A percentile compares a stretch with the other conserved stretches of the same genome.
Evolutionary conservation across 2,888 invertebrate species (phyloP).

Genomic region (Hirtodrosophila histrioides): DNA sequence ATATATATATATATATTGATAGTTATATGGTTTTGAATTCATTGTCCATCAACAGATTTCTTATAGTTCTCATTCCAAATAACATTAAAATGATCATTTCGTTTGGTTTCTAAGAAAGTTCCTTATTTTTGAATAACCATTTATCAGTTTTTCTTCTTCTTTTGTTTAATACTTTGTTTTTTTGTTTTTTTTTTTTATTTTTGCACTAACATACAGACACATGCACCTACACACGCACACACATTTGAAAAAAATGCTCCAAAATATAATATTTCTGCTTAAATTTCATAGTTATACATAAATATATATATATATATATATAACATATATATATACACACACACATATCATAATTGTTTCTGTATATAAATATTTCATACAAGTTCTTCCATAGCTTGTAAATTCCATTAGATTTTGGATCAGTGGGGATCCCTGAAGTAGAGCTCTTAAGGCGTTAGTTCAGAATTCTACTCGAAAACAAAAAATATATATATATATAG

Average conservation of each 20-base stretch:
- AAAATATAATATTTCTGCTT: conserved; percentile 55
- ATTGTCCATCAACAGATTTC: conserved; percentile 21
- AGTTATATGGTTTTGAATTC: conserved; percentile 16
- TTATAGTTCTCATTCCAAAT: not conserved
- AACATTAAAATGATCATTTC: conserved; percentile 7
- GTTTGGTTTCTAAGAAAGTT: not conserved
- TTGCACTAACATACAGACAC: conserved; percentile 20
- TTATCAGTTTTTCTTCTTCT: conserved; percentile 28
- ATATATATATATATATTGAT: conserved; percentile 13
- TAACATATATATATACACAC: conserved; percentile 19
- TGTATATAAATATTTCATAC: conserved; percentile 50
- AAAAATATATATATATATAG: no score
- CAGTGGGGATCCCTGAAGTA: conserved; percentile 16
- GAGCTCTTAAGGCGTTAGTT: conserved; percentile 53
- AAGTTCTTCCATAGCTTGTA: conserved; percentile 7
- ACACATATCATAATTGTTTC: conserved; percentile 10
- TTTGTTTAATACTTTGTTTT: conserved; percentile 41
- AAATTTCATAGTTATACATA: conserved; percentile 39
- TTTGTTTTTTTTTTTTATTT: not conserved
- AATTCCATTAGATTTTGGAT: no score
- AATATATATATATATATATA: conserved; percentile 27
- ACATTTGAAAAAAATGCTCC: conserved; percentile 61
- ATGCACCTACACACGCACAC: conserved; percentile 32
- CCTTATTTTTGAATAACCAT: not conserved
- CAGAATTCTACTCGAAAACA: conserved; percentile 33